Percentiles rank a stretch among this genome's conserved stretches.
Conservation (phyloP, 2,797 vertebrate species). For the Alfaro cultratus region DNA sequence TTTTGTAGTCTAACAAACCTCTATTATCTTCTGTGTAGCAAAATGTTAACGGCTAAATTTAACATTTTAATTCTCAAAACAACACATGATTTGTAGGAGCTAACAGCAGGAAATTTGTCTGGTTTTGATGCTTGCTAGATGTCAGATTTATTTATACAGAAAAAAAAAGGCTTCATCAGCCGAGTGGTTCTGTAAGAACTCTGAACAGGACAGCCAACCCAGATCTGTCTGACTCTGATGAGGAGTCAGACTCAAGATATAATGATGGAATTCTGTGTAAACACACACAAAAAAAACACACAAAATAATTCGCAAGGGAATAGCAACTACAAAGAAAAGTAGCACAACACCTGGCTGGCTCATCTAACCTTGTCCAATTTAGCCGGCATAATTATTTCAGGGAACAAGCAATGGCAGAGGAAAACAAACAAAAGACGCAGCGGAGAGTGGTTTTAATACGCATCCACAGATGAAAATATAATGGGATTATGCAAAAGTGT, state of each 20-base stretch:
- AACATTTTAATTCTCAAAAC: conserved; percentile 25
- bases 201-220: conserved; percentile 36
- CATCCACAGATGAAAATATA: conserved; percentile 20
- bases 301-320: conserved; percentile 22
- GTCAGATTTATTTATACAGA: conserved; percentile 47
- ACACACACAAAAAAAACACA: conserved; percentile 6
- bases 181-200: conserved; percentile 29
- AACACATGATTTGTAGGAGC: conserved; percentile 3
- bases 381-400: conserved; percentile 13
- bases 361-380: conserved; percentile 25
- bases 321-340: conserved; percentile 30
- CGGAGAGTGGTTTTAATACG: conserved; percentile 12
- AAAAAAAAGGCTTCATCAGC: conserved; percentile 21
- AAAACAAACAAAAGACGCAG: conserved; percentile 2
- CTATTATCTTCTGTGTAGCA: not conserved
- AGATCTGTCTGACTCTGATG: conserved; percentile 29
- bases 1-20: conserved; percentile 8
- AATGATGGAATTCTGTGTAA: conserved; percentile 27
- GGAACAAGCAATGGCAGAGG: not conserved
- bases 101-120: conserved; percentile 6
- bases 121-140: conserved; percentile 38
- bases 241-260: conserved; percentile 37
- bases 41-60: not conserved
- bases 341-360: conserved; percentile 17
- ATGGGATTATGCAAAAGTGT: conserved; percentile 15